Base-by-base conservation (phyloP, 2,888 invertebrate species). In the Parelbella ahira region DNA sequence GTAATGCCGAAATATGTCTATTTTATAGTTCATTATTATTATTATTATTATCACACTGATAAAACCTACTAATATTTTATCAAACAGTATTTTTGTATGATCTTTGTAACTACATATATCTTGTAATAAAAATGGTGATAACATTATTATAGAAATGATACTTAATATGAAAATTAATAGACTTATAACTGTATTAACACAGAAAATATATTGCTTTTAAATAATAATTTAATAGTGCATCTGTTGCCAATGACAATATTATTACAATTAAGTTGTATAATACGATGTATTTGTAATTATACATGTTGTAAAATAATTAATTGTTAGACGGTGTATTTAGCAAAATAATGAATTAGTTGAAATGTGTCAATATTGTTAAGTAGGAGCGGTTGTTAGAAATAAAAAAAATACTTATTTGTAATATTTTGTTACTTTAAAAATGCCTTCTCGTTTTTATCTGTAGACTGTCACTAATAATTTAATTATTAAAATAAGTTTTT, bases 181-280 rank as follows among this genome's bases (percentile, higher is more conserved):
- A 11, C 7, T 27, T 12, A n/a, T 6, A 18, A 4, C 29, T 9
- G 9, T 19, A 19, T 6, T 8, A 19, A 10, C 13, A 20, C 11
- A 41, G 7, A n/a, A n/a, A n/a, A n/a, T n/a, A n/a, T n/a, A n/a
- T n/a, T n/a, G n/a, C n/a, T n/a, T n/a, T n/a, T n/a, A n/a, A n/a
- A n/a, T n/a, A n/a, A n/a, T n/a, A n/a, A n/a, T n/a, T n/a, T n/a
- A n/a, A n/a, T n/a, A n/a, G n/a, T n/a, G 66, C 63, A 65, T 54
- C 53, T 52, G 54, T 76, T 75, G 74, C 75, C 77, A 78, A 68
- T 77, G 80, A 78, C 77, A 79, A 78, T 77, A 79, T 60, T 39
- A 10, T 13, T 11, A 27, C n/a, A 6, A 12, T n/a, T 27, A 12
- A 19, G 3, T 10, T 30, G 18, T 30, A 30, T 15, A 15, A 15